A percentile compares a stretch with the other conserved stretches of the same genome.
phyloP scores from a whole-genome alignment of 37 sponge, comb jelly and placozoan species.

The Trichoplax adhaerens region DNA sequence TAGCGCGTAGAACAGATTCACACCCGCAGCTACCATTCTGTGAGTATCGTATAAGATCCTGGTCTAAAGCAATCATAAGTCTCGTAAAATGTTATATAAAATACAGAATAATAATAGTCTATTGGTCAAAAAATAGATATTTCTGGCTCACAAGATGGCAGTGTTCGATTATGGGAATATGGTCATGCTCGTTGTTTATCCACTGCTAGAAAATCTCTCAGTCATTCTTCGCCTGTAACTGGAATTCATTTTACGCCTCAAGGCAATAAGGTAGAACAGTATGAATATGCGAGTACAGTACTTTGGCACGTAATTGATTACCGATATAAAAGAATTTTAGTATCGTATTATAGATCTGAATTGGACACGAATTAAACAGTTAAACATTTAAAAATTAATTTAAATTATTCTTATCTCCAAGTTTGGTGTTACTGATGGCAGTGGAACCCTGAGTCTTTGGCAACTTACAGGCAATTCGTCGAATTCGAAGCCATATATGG shows the following conservation, averaged over 20 bases:
- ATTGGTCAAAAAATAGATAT: conserved; percentile 26
- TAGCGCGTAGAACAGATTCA: conserved; percentile 44
- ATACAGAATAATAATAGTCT: too few species aligned
- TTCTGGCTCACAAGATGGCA: conserved; percentile 57
- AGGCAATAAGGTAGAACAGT: conserved; percentile 61
- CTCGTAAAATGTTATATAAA: too few species aligned
- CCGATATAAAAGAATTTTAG: too few species aligned
- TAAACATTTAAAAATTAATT: too few species aligned
- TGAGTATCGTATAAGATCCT: conserved; percentile 12
- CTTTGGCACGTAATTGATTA: too few species aligned
- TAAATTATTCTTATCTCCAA: background rate
- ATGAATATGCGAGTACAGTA: background rate
- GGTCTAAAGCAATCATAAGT: too few species aligned
- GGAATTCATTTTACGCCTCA: conserved; percentile 65
- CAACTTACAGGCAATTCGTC: conserved; percentile 24
- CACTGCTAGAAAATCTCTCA: too few species aligned
- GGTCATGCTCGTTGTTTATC: conserved; percentile 30
- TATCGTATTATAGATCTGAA: too few species aligned
- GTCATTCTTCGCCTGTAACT: conserved; percentile 20
- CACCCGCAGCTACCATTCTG: conserved; percentile 80
- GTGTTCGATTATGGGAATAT: conserved; percentile 63
- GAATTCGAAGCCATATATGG: background rate
- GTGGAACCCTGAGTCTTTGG: conserved; percentile 55
- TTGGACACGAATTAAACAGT: too few species aligned
- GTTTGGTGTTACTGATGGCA: conserved; percentile 56